Evolutionary conservation across 2,113 vertebrate species (phyloP), one percentile per base, ranked within the genome.

Genomic region (Neolamprologus sp.): DNA sequence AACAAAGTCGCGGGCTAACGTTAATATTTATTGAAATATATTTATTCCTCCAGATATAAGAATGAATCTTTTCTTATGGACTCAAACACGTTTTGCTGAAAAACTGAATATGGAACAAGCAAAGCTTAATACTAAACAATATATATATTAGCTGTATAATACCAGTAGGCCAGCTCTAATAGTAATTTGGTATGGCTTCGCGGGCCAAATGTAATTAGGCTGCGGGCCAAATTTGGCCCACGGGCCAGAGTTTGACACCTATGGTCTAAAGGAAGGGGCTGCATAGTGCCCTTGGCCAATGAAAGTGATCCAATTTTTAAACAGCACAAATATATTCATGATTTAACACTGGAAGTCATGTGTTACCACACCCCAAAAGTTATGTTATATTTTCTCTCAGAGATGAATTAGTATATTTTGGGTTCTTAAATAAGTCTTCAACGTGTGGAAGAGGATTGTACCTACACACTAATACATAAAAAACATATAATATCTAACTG

Each of bases 161-260:
- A 45, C 42, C 42, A 45, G 42, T 45, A 14, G 42, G 42, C 3
- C 42, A 45, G 42, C 3, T 45, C 13, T 45, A 14, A 45, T 45
- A 45, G 42, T 45, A 45, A 45, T 45, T 45, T 45, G 6, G 42
- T 45, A 1, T 45, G 42, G 42, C 1, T 45, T 45, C 1, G 13
- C 3, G 42, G 6, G 42, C 42, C 42, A 45, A 45, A 45, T 45
- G 42, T 45, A 45, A 45, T 45, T 45, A 45, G 42, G 13, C 3
- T 45, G 42, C 3, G 0, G 0, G 42, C 1, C 42, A 45, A 45
- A 45, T 0, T 16, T 45, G 42, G 13, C 42, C 13, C 13, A 0
- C 13, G 42, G 42, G 2, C 42, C 42, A 45, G 42, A 45, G 13
- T 45, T 45, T 45, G 42, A 45, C 6, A 47, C 42, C 42, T 47